Base-by-base conservation (phyloP, 2,888 invertebrate species). In the Masnerella sp. region DNA sequence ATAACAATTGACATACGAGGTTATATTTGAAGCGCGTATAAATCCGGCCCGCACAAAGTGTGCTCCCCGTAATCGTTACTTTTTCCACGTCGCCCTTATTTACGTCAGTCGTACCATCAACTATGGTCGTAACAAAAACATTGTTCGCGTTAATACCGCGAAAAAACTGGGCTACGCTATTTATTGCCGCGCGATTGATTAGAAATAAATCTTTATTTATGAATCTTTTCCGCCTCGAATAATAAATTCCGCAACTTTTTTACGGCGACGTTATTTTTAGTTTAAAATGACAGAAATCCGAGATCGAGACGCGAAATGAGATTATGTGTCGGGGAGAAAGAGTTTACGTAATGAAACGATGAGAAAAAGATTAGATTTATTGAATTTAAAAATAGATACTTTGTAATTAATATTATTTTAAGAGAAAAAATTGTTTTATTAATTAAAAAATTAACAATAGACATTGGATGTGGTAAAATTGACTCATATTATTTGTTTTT, bases 1-100 rank as follows among this genome's bases (percentile, higher is more conserved):
- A 28, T 61, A 70, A 62, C 62, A 62, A 70, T 70, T 70, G 70
- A 64, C 70, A 64, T 56, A 56, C 70, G 49, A 43, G 62, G 70
- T 62, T 70, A 70, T 70, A 64, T 70, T 56, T 61, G 62, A 62
- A 64, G 43, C 32, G 38, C 36, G 32, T 38, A 58, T 43, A 70
- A 64, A 70, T 70, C 62, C 62, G 56, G 7, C 42, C 40, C 17
- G 36, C 25, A 20, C 56, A 42, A 58, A 67, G 58, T 58, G 20
- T 51, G 42, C 45, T 28, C 2, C 30, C 18, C 38, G 11, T 64
- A 42, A 62, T 70, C 49, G 47, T 70, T 62, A 56, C 54, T 56
- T 70, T 56, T 62, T 70, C 42, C 40, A 62, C 38, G 32, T 49
- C 69, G 25, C 8, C 38, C 40, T 54, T 61, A 47, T 52, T 68